phyloP scores from a whole-genome alignment of 2,888 invertebrate species.

The Brenthis ino region DNA sequence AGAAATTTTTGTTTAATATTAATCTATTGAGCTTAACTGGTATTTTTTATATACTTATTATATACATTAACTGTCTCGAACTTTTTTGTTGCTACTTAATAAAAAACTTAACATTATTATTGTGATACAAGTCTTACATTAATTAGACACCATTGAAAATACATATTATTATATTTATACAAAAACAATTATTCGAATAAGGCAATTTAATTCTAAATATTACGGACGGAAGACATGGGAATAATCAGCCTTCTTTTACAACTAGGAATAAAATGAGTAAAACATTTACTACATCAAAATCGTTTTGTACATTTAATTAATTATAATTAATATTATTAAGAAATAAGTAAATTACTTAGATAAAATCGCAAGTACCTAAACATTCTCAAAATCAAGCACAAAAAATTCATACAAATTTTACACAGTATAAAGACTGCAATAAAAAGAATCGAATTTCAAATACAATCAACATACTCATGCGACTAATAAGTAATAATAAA shows the following conservation, averaged over 20 bases:
- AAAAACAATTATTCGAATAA: conserved; percentile 19
- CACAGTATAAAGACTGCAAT: conserved; percentile 6
- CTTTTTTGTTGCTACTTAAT: not conserved
- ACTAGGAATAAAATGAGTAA: conserved; percentile 11
- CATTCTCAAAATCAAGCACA: conserved; percentile 1
- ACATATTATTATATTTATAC: conserved; percentile 27
- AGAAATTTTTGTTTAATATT: too few relatives aligned
- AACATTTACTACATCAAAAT: conserved; percentile 18
- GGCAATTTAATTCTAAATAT: conserved; percentile 14
- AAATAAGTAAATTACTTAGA: not conserved
- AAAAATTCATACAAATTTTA: not conserved
- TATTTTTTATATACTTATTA: too few relatives aligned
- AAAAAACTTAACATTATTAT: conserved; percentile 7
- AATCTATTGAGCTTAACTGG: too few relatives aligned
- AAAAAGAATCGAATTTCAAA: not conserved
- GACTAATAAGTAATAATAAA: not conserved
- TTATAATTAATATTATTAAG: not conserved
- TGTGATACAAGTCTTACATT: conserved; percentile 25
- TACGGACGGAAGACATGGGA: conserved; percentile 44
- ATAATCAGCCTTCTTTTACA: conserved; percentile 42
- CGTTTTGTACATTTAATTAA: conserved; percentile 44
- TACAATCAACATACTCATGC: conserved; percentile 3
- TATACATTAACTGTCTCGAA: too few relatives aligned
- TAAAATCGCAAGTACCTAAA: not conserved
- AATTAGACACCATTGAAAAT: conserved; percentile 26